phyloP scores from a whole-genome alignment of 92 coral and sea anemone genomes.

The Epizoanthus stellaris region DNA sequence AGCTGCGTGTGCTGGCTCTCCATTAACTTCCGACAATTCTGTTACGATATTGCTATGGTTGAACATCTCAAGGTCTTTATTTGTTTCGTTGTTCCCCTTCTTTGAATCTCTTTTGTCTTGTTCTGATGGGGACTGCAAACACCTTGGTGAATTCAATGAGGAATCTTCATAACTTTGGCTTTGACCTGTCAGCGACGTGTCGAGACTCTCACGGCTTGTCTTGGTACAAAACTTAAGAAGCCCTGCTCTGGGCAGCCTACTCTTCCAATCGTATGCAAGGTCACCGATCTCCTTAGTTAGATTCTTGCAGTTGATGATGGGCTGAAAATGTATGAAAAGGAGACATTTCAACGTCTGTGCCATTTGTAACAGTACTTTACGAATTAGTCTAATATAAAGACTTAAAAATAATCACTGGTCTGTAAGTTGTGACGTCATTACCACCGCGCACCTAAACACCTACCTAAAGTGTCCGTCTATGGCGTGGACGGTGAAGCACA shows the following conservation, averaged over 20 bases:
- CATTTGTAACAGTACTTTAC: background rate
- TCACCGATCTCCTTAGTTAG: slow-evolving; percentile 55
- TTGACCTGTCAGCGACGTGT: background rate
- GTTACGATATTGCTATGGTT: background rate
- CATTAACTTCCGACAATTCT: background rate
- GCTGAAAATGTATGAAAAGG: slow-evolving; percentile 30
- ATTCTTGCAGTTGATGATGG: slow-evolving; percentile 62
- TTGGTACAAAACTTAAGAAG: slow-evolving; percentile 50
- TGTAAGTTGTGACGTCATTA: too few relatives aligned
- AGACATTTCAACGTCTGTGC: background rate
- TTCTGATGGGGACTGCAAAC: background rate
- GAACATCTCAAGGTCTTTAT: background rate
- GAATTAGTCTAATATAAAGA: background rate
- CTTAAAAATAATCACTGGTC: too few relatives aligned
- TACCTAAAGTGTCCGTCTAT: too few relatives aligned
- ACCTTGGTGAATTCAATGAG: background rate
- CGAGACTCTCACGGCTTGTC: background rate
- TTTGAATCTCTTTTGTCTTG: background rate
- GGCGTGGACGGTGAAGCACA: too few relatives aligned
- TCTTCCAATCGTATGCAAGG: slow-evolving; percentile 58
- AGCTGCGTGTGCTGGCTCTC: background rate
- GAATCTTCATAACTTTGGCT: background rate
- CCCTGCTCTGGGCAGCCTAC: slow-evolving; percentile 54
- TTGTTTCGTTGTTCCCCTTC: background rate
- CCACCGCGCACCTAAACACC: too few relatives aligned